Evolutionary conservation across 2,113 vertebrate species (phyloP), one percentile per base, ranked within the genome.

Genomic region (Lathamus discolor): DNA sequence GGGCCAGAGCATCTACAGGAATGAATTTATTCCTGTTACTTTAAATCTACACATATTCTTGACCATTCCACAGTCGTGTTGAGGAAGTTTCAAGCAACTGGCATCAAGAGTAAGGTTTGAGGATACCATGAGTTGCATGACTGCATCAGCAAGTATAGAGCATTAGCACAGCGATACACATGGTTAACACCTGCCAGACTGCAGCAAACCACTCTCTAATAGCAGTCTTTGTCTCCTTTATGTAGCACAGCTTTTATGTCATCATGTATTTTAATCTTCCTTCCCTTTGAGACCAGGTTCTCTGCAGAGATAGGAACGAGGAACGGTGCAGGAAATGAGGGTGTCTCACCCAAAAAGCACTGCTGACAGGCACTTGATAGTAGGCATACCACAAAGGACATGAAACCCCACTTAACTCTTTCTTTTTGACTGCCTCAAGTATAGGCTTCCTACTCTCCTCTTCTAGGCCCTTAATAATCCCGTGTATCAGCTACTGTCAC

Each of bases 131-230:
- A 90, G 61, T 69, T 70, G 46, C 79, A 74, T 0, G 0, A 46
- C 6, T 0, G 0, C 29, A 70, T 31, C 49, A 70, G 54, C 64
- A 74, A 66, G 19, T 18, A 27, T 0, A 24, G 24, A 62, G 51
- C 1, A 7, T 29, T 13, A 59, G 64, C 66, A 44, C 0, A 23
- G 81, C 0, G 0, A 83, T 35, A 20, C 3, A 10, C 31, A 39
- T 0, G 28, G 54, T n/a, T 41, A 78, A 66, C 24, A 7, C 19
- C 24, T 57, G 49, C 16, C 69, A 89, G 10, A 41, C 37, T 44
- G 64, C 83, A 92, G 73, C 63, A 86, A 77, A 66, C 22, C 63
- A 44, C 41, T 16, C 72, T n/a, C 57, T 86, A 29, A 76, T 3
- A 64, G 57, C 62, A 77, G 44, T 5, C 63, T 88, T 83, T 69